These are phyloP conservation scores for Globia sparganii DNA, from an alignment of 2,888 invertebrate species.

Conservation along the genomic window DNA sequence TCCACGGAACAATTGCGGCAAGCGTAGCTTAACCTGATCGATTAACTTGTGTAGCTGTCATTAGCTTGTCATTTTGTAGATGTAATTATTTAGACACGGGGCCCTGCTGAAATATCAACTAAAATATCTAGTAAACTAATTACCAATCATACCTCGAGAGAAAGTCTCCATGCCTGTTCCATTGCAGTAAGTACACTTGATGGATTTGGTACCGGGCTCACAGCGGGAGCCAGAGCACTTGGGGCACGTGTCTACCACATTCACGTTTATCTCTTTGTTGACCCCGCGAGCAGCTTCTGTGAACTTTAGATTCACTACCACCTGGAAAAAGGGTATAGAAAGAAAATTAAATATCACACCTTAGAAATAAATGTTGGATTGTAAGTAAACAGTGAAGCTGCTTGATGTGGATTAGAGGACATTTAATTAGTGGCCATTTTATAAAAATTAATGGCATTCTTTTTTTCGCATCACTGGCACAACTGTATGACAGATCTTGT, in stretches of 20 bases:
- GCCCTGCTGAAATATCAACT: background rate
- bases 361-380: background rate
- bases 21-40: too few relatives aligned
- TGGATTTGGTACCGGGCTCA: slow-evolving; percentile 97
- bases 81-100: too few relatives aligned
- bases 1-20: too few relatives aligned
- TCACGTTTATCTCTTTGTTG: slow-evolving; percentile 97
- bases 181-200: slow-evolving; percentile 97
- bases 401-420: background rate
- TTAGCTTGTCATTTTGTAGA: too few relatives aligned
- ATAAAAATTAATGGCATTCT: background rate
- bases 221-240: slow-evolving; percentile 96
- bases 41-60: too few relatives aligned
- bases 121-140: background rate
- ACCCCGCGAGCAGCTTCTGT: slow-evolving; percentile 98
- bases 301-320: slow-evolving; percentile 96
- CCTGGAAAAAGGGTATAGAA: slow-evolving; percentile 83
- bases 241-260: slow-evolving; percentile 97
- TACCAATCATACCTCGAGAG: slow-evolving; percentile 89
- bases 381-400: background rate
- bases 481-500: too few relatives aligned
- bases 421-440: background rate
- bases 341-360: background rate
- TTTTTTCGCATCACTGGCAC: too few relatives aligned
- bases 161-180: slow-evolving; percentile 99